These are phyloP conservation scores for Hecatera dysodea DNA, from an alignment of 2,888 invertebrate genomes.

Conservation along the genomic window DNA sequence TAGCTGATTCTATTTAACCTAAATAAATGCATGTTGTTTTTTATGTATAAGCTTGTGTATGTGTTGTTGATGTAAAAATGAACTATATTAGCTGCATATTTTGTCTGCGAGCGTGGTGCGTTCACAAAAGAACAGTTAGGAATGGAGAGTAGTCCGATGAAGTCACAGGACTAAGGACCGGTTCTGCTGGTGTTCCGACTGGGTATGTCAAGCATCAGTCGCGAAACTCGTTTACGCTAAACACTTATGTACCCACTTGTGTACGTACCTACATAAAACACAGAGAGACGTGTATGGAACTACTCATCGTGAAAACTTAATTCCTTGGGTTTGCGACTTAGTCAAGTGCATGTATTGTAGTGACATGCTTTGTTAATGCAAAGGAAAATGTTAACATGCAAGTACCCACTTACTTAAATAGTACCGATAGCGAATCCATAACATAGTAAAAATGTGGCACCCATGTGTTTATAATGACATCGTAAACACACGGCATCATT, in stretches of 20 bases:
- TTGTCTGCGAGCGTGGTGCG: slow-evolving; percentile 15
- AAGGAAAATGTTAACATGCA: not conserved
- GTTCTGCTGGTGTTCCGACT: slow-evolving; percentile 45
- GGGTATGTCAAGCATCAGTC: slow-evolving; percentile 40
- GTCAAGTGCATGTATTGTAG: too few species aligned
- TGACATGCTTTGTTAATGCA: not conserved
- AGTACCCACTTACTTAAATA: too few species aligned
- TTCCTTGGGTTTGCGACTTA: too few species aligned
- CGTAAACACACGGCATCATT: slow-evolving; percentile 54
- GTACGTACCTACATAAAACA: not conserved
- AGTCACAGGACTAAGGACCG: slow-evolving; percentile 57
- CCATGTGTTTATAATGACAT: slow-evolving; percentile 43
- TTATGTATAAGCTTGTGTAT: too few species aligned
- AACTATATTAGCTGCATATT: slow-evolving; percentile 2
- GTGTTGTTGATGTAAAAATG: slow-evolving; percentile 4
- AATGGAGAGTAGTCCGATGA: slow-evolving; percentile 39
- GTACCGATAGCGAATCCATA: not conserved
- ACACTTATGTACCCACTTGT: slow-evolving; percentile 4
- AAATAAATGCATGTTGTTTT: too few species aligned
- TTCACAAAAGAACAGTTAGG: slow-evolving; percentile 57
- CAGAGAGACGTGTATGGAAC: not conserved
- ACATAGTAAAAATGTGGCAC: slow-evolving; percentile 10
- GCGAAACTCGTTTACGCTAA: slow-evolving; percentile 35
- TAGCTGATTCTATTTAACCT: too few species aligned
- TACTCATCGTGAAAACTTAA: not conserved